Evolutionary conservation across 2,113 vertebrate genomes (phyloP).

Genomic region (Xiphophorus hellerii): DNA sequence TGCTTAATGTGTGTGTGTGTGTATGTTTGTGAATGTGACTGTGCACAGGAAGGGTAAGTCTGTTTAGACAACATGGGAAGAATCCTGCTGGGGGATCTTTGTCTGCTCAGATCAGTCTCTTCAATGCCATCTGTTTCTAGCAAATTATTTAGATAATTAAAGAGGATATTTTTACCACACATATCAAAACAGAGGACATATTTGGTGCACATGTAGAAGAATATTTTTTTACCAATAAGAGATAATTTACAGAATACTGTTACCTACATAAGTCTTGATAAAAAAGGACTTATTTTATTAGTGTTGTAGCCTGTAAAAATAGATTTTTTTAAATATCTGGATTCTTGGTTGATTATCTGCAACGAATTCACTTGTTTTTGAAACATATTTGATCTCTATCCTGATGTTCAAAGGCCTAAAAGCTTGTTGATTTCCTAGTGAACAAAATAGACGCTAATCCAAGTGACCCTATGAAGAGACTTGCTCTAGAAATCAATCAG

Average conservation of each 20-base stretch:
- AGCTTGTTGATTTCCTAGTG: too few species aligned
- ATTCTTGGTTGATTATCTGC: neutral
- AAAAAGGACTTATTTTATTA: too few species aligned
- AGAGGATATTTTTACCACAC: conserved; percentile 25
- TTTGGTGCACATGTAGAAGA: neutral
- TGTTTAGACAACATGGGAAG: conserved; percentile 34
- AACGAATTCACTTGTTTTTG: neutral
- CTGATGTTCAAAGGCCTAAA: neutral
- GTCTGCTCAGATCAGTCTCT: conserved; percentile 51
- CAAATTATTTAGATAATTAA: conserved; percentile 49
- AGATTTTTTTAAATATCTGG: neutral
- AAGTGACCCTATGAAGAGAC: conserved; percentile 18
- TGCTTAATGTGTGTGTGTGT: neutral
- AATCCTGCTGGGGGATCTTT: conserved; percentile 39
- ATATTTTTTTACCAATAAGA: neutral
- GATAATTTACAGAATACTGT: too few species aligned
- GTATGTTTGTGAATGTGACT: neutral
- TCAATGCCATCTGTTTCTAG: conserved; percentile 65
- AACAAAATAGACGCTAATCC: conserved; percentile 24
- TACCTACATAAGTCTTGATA: too few species aligned
- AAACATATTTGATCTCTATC: neutral
- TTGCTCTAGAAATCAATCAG: conserved; percentile 46
- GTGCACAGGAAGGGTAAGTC: conserved; percentile 16
- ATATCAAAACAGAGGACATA: conserved; percentile 16
- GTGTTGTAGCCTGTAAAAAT: too few species aligned